Base-by-base conservation (phyloP, 1,140 invertebrate genomes). In the Arion vulgaris region DNA sequence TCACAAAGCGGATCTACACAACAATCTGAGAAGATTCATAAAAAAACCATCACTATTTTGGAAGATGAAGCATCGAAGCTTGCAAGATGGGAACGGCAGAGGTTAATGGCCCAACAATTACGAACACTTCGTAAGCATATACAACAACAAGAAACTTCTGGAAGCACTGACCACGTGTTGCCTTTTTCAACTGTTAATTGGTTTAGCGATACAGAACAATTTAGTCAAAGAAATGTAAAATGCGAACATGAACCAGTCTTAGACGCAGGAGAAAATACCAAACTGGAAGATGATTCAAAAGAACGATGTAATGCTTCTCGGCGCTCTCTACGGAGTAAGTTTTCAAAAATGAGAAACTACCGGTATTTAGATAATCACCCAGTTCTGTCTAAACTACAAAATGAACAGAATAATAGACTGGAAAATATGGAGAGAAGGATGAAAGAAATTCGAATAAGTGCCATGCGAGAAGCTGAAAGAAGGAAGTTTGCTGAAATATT, bases 401-500 rank as follows among this genome's bases (percentile, higher is more conserved):
- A 88, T 74, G 86, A 88, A 75, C 87, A 88, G 51, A 88, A 88
- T 81, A 81, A 83, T 71, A 84, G 87, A 19, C 77, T 87, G 41
- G 87, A 88, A 69, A 84, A 75, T 51, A 88, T 88, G 87, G 87
- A 88, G 69, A 84, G 85, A n/a, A 57, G 87, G 19, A 88, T 88
- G 76, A 84, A 78, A n/a, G 82, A 86, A 49, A 88, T 88, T 28
- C 72, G 87, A 75, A 85, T 85, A 28, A 87, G 83, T 73, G 87
- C 87, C 34, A 84, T 86, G 82, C 86, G 86, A 62, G 86, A 87
- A 62, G 86, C 84, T 28, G 87, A 88, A 45, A 80, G 87, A 15
- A 82, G 87, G 62, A 88, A 87, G 41, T 88, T 87, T 87, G 87
- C 87, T 36, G 83, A 88, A 76, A 80, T 88, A 73, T 88, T 88